Evolutionary conservation across 2,797 vertebrate species (phyloP).

Genomic region (Diplodus puntazzo): DNA sequence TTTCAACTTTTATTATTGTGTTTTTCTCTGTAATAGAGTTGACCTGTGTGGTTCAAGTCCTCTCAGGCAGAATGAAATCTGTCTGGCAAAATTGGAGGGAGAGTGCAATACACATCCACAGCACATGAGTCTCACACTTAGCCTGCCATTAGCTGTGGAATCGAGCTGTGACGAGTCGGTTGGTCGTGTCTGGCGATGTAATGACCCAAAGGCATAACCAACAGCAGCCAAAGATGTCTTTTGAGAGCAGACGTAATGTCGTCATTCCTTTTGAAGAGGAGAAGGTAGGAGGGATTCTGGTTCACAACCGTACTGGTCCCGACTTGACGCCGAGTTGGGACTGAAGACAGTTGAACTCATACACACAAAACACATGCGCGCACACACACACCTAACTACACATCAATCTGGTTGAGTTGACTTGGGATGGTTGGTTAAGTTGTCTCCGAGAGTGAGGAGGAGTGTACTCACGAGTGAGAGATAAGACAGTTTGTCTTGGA

Average conservation of each 20-base stretch:
- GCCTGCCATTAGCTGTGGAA: conserved; percentile 74
- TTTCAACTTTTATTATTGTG: conserved; percentile 64
- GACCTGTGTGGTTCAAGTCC: conserved; percentile 64
- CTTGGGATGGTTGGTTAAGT: conserved; percentile 40
- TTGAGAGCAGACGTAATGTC: conserved; percentile 59
- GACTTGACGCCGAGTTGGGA: conserved; percentile 47
- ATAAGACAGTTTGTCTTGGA: conserved; percentile 28
- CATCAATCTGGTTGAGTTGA: conserved; percentile 41
- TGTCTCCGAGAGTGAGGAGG: conserved; percentile 25
- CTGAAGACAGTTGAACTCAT: conserved; percentile 19
- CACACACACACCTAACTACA: conserved; percentile 32
- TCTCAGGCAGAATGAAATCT: conserved; percentile 70
- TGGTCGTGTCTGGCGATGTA: conserved; percentile 53
- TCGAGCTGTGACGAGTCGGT: conserved; percentile 70
- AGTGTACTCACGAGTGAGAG: conserved; percentile 47
- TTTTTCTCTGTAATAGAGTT: conserved; percentile 55
- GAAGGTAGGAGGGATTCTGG: conserved; percentile 42
- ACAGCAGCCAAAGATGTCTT: conserved; percentile 77
- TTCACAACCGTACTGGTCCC: conserved; percentile 39
- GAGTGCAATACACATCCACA: conserved; percentile 83
- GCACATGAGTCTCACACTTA: conserved; percentile 63
- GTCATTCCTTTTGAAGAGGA: conserved; percentile 63
- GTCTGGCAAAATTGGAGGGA: conserved; percentile 70
- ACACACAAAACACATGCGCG: background rate
- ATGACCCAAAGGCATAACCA: conserved; percentile 54